Evolutionary conservation across 2,888 invertebrate species (phyloP).

Genomic region (Notodonta dromedarius): DNA sequence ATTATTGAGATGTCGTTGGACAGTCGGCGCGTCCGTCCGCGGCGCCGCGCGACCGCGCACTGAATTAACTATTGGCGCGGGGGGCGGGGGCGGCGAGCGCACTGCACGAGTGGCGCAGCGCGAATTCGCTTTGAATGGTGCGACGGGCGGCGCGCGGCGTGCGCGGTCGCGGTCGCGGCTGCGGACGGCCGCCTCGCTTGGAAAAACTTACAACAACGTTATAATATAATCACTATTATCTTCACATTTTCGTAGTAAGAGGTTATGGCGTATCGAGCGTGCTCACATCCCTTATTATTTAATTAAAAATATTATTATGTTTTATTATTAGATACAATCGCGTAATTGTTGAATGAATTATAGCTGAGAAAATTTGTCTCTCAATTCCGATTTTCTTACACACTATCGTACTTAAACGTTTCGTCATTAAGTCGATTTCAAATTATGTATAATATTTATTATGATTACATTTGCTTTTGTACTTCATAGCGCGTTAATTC

Average conservation of each 20-base stretch:
- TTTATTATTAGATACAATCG: constrained; percentile 32
- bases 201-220: constrained; percentile 54
- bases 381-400: constrained; percentile 76
- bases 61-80: neutral
- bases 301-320: constrained; percentile 37
- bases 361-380: constrained; percentile 46
- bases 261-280: constrained; percentile 53
- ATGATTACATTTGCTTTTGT: constrained; percentile 73
- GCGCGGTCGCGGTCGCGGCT: constrained; percentile 3
- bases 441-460: constrained; percentile 60
- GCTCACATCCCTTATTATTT: constrained; percentile 38
- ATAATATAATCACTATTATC: constrained; percentile 39
- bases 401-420: constrained; percentile 62
- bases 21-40: constrained; percentile 34
- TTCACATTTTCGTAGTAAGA: constrained; percentile 53
- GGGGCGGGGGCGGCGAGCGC: no score
- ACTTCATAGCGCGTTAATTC: constrained; percentile 61
- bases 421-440: constrained; percentile 69
- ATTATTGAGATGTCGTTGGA: constrained; percentile 60
- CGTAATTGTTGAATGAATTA: constrained; percentile 40
- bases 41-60: constrained; percentile 11
- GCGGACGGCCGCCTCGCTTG: constrained; percentile 11
- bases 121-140: no score
- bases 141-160: neutral
- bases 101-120: no score